A percentile compares a stretch with the other conserved stretches of the same genome.
Evolutionary conservation across 2,113 vertebrate species (phyloP).

Genomic region (Silurus asotus): DNA sequence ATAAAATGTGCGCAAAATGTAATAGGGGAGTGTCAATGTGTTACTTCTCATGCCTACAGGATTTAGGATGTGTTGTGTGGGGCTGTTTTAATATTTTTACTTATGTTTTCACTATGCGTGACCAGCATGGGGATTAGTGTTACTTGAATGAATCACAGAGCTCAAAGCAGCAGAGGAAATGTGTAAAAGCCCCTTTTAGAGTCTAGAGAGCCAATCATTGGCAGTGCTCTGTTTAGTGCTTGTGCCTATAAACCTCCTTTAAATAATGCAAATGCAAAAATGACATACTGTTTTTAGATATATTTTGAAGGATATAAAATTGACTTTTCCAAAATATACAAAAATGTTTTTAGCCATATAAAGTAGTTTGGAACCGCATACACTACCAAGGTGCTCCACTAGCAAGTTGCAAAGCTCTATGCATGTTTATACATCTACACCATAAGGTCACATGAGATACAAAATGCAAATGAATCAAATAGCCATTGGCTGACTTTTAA

Average conservation of each 20-base stretch:
- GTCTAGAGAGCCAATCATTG: not conserved
- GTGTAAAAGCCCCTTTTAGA: not conserved
- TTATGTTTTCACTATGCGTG: not conserved
- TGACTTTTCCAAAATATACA: not conserved
- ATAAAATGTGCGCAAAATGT: not conserved
- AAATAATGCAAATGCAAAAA: constrained; percentile 18
- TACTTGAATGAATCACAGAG: constrained; percentile 4
- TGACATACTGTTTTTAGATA: not conserved
- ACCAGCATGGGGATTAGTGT: constrained; percentile 20
- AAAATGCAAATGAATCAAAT: constrained; percentile 12
- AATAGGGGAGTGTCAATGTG: not conserved
- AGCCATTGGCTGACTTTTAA: constrained; percentile 8
- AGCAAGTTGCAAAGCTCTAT: not conserved
- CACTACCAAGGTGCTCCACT: not conserved
- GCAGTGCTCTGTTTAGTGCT: constrained; percentile 13
- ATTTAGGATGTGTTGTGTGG: not conserved
- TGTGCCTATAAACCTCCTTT: constrained; percentile 8
- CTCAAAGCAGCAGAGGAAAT: constrained; percentile 9
- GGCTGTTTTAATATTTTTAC: not conserved
- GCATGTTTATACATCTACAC: not conserved
- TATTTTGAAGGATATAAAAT: not conserved
- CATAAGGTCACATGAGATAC: not conserved
- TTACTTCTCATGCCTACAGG: not conserved
- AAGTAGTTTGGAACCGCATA: not conserved
- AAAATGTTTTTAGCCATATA: not conserved